These are phyloP conservation scores for Parnassius mnemosyne DNA, from an alignment of 2,888 invertebrate genomes.

Conservation along the genomic window DNA sequence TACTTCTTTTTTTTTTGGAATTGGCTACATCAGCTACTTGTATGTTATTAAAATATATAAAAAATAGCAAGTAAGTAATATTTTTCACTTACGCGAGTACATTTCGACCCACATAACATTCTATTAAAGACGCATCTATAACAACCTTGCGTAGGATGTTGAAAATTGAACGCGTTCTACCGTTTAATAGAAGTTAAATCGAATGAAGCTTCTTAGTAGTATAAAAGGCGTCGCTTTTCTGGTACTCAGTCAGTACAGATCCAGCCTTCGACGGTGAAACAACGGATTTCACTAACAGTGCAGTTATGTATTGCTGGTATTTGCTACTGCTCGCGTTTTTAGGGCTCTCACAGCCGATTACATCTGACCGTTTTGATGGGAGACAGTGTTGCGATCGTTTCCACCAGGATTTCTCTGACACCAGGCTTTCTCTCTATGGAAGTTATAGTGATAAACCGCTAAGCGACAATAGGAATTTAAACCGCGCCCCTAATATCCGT, in stretches of 20 bases:
- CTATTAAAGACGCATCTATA: constrained; percentile 14
- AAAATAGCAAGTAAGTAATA: no score
- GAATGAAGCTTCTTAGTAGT: constrained; percentile 42
- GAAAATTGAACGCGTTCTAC: constrained; percentile 75
- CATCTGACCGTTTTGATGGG: constrained; percentile 67
- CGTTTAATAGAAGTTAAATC: constrained; percentile 67
- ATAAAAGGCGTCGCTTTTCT: constrained; percentile 52
- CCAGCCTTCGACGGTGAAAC: constrained; percentile 54
- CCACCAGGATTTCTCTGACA: constrained; percentile 27
- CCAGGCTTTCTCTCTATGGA: constrained; percentile 2
- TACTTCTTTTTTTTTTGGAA: no score
- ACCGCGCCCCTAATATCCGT: constrained; percentile 14
- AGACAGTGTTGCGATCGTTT: constrained; percentile 54
- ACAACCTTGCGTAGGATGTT: constrained; percentile 50
- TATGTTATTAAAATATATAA: no score
- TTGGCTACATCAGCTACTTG: no score
- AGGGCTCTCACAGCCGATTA: constrained; percentile 61
- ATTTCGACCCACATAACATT: no score
- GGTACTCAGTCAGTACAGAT: constrained; percentile 57
- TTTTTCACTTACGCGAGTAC: no score
- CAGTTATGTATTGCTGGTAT: constrained; percentile 76
- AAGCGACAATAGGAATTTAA: not conserved
- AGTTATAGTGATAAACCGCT: constrained; percentile 5
- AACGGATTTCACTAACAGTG: constrained; percentile 40
- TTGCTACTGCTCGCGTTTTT: constrained; percentile 68